phyloP scores from a whole-genome alignment of 2,888 invertebrate genomes.

The Polydrusus cervinus region DNA sequence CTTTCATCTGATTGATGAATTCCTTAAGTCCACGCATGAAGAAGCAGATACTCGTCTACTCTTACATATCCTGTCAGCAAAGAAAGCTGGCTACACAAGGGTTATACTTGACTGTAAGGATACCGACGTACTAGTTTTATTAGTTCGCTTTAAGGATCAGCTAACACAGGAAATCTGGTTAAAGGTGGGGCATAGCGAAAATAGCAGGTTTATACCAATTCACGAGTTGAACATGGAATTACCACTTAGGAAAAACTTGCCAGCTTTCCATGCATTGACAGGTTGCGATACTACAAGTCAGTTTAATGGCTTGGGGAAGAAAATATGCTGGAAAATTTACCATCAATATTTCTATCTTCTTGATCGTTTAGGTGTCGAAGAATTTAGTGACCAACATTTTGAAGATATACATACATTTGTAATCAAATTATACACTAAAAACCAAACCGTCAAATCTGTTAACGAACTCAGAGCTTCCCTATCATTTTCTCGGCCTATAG shows the following conservation, averaged over 20 bases:
- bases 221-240: conserved; percentile 46
- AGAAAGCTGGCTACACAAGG: conserved; percentile 39
- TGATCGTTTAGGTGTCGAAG: too few relatives aligned
- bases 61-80: conserved; percentile 42
- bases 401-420: too few relatives aligned
- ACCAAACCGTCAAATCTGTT: too few relatives aligned
- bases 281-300: conserved; percentile 56
- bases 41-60: conserved; percentile 9
- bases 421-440: too few relatives aligned
- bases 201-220: conserved; percentile 39
- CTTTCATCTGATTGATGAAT: not conserved
- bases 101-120: conserved; percentile 47
- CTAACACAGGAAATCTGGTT: conserved; percentile 22
- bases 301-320: conserved; percentile 50
- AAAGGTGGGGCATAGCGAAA: not conserved
- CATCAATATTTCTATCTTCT: too few relatives aligned
- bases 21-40: not conserved
- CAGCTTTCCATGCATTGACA: conserved; percentile 55
- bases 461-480: too few relatives aligned
- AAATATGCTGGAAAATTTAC: conserved; percentile 53
- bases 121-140: conserved; percentile 48
- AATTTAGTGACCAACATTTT: too few relatives aligned
- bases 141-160: conserved; percentile 46
- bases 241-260: conserved; percentile 38
- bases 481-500: too few relatives aligned